A percentile compares a stretch with the other conserved stretches of the same genome.
Evolutionary conservation across 2,888 invertebrate species (phyloP).

Genomic region (Dyspetes luteomarginatus): DNA sequence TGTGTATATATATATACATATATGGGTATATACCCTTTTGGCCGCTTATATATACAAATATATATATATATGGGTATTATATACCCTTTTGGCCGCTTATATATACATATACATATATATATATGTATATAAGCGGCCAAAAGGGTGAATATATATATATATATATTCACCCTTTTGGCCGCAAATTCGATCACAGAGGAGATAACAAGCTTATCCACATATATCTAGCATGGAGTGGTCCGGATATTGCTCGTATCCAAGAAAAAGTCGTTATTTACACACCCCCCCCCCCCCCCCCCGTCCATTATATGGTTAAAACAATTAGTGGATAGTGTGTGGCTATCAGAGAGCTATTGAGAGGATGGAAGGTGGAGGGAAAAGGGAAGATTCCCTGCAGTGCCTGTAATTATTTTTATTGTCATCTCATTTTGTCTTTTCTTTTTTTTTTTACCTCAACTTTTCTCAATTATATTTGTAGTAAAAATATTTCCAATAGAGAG

Average conservation of each 20-base stretch:
- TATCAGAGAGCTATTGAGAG: conserved; percentile 34
- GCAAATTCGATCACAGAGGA: conserved; percentile 73
- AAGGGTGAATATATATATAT: not conserved
- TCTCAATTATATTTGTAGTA: too few species aligned
- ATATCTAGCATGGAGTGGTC: conserved; percentile 36
- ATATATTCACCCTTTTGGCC: conserved; percentile 48
- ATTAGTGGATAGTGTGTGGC: conserved; percentile 65
- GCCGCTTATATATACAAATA: conserved; percentile 21
- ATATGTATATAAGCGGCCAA: too few species aligned
- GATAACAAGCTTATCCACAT: conserved; percentile 80
- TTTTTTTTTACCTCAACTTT: not conserved
- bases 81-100: conserved; percentile 51
- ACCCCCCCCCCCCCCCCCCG: too few species aligned
- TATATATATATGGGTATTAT: too few species aligned
- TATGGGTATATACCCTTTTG: conserved; percentile 47
- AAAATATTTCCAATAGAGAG: too few species aligned
- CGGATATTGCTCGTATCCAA: conserved; percentile 76
- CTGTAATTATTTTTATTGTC: conserved; percentile 48
- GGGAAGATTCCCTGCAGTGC: conserved; percentile 50
- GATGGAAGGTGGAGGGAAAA: conserved; percentile 5
- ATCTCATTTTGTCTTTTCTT: conserved; percentile 13
- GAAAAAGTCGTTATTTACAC: conserved; percentile 69
- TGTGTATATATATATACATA: too few species aligned
- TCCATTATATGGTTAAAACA: conserved; percentile 74
- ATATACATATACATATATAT: not conserved